Base-by-base conservation (phyloP, 2,797 vertebrate genomes). In the Onychomys torridus region DNA sequence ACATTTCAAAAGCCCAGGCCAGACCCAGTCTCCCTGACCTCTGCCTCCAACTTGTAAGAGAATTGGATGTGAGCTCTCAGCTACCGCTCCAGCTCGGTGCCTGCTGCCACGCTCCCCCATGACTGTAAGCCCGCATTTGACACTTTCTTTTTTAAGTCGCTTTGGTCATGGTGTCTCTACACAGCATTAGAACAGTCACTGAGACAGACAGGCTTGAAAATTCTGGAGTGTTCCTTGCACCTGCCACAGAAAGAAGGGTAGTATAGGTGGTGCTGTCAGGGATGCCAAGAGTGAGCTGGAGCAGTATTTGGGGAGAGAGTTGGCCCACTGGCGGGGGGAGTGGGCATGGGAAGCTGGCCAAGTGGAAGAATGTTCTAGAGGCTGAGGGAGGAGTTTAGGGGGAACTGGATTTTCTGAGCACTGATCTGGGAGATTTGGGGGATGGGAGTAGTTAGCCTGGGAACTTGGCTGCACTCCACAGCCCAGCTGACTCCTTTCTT, bases 221-320 rank as follows among this genome's bases (percentile, higher is more conserved):
- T 85, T 96, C 94, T 93, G 19, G 34, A 86, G 79, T 75, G 46
- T 34, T 84, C 57, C 46, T 11, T 34, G 17, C 29, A 77, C 40
- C 25, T 87, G 49, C 43, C 16, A 6, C 34, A 86, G 14, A 25
- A 23, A 37, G 63, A 81, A 71, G 81, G 49, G 69, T 13, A 27
- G 6, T 25, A 55, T 7, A 14, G 23, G 12, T 1, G 3, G n/a
- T 25, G 6, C n/a, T 40, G 25, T 85, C 65, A 49, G 37, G 40
- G 5, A 75, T 9, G 69, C 14, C 11, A 5, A 75, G 52, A 67
- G 46, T 2, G 32, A 63, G n/a, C 59, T 16, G 57, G 23, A 23
- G 27, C 17, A 55, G 49, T 2, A 4, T 34, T 34, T 82, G 46
- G 0, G 0, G 49, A 49, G 34, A 65, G n/a, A 43, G 59, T 76